Evolutionary conservation across 2,113 vertebrate species (phyloP), one percentile per base, ranked within the genome.

Genomic region (Solea solea): DNA sequence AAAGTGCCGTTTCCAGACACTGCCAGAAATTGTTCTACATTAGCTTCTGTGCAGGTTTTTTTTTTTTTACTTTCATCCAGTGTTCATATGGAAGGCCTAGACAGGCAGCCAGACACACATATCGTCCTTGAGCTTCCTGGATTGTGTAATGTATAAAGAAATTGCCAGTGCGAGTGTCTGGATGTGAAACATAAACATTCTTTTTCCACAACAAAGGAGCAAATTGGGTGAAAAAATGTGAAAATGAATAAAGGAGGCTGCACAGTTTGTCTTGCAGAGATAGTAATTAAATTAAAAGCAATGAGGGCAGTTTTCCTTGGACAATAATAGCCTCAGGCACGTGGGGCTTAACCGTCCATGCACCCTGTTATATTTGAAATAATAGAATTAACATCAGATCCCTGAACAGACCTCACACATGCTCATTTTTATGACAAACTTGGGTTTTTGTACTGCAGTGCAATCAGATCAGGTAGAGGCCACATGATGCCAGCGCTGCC

Each of bases 381-480:
- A 34, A 34, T 34, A 34, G 34, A 34, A 34, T 34, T 34, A 34
- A 34, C 34, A 3, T 34, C 34, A 34, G 34, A 34, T 25, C 21
- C 25, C 28, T 1, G 27, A 59, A 39, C 46, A 59, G 63, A 85
- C 42, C 50, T 12, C 68, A 60, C 27, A 64, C 27, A 14, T 21
- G 61, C 40, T 52, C 7, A 15, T 60, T 64, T 68, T n/a, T 55
- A 25, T 62, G n/a, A 59, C 11, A 65, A 68, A n/a, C 49, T 61
- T 69, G 62, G 49, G 69, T 73, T 58, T 57, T 40, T 50, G 52
- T 50, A 16, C 5, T 34, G 72, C 68, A 5, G 60, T 56, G 78
- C 82, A 86, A 86, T 89, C 81, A 52, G 71, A 86, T 86, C 78
- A 88, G 75, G 78, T 60, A 12, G 66, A 78, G 21, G 69, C 74